Percentiles rank a stretch among this genome's conserved stretches.
Conservation (phyloP, 2,797 vertebrate genomes). For the Sebastes glaucus region DNA sequence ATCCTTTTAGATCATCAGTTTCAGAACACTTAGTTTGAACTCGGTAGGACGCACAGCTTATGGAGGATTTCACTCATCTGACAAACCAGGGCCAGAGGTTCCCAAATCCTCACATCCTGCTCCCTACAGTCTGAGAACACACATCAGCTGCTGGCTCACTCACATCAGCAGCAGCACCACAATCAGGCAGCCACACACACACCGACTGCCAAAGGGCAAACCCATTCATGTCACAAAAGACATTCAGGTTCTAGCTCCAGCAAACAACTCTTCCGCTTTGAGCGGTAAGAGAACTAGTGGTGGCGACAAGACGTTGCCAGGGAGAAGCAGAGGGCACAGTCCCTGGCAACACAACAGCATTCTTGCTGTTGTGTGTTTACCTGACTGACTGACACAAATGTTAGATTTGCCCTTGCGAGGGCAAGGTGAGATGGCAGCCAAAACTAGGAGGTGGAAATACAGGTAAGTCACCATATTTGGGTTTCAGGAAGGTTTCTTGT, state of each 20-base stretch:
- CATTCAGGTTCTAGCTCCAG: slow-evolving; percentile 60
- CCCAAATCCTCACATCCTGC: slow-evolving; percentile 34
- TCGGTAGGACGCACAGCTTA: background rate
- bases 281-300: slow-evolving; percentile 40
- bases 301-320: slow-evolving; percentile 62
- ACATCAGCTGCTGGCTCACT: slow-evolving; percentile 28
- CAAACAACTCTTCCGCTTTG: slow-evolving; percentile 64
- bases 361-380: slow-evolving; percentile 39
- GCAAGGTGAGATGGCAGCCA: slow-evolving; percentile 4
- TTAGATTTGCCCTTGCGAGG: slow-evolving; percentile 14
- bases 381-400: slow-evolving; percentile 8
- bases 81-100: slow-evolving; percentile 37
- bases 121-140: slow-evolving; percentile 26
- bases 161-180: slow-evolving; percentile 26
- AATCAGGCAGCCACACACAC: slow-evolving; percentile 53
- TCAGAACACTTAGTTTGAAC: background rate
- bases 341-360: slow-evolving; percentile 46
- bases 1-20: background rate
- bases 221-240: slow-evolving; percentile 70
- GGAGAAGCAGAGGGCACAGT: slow-evolving; percentile 47
- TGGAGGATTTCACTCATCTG: slow-evolving; percentile 29
- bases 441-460: background rate
- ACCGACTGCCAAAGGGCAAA: slow-evolving; percentile 67
- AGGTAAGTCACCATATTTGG: background rate
- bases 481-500: background rate